Evolutionary conservation across 2,797 vertebrate genomes (phyloP).

Genomic region (Perodicticus potto): DNA sequence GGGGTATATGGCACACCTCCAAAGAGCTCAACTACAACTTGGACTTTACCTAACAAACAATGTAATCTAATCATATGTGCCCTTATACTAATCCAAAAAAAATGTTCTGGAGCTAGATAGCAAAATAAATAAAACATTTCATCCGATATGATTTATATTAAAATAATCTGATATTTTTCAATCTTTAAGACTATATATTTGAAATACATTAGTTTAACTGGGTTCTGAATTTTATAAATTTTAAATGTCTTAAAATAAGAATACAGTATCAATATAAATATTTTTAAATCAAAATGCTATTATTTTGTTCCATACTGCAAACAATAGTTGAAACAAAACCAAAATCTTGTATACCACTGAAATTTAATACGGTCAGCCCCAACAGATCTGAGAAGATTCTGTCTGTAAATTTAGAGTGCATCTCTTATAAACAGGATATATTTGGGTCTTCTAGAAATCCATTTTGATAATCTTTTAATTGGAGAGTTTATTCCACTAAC

Average conservation of each 20-base stretch:
- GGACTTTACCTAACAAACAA: too few species aligned
- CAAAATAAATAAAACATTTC: not conserved
- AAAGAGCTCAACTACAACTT: too few species aligned
- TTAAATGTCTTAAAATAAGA: slow-evolving; percentile 41
- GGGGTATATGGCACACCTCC: too few species aligned
- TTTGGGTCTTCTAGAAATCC: slow-evolving; percentile 20
- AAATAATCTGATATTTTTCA: slow-evolving; percentile 2
- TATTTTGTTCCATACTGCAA: slow-evolving; percentile 14
- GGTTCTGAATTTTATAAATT: slow-evolving; percentile 44
- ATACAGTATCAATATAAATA: not conserved
- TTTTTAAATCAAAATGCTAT: slow-evolving; percentile 36
- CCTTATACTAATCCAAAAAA: too few species aligned
- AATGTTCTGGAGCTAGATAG: too few species aligned
- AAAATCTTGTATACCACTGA: not conserved
- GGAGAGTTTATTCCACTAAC: slow-evolving; percentile 9
- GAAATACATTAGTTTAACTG: not conserved
- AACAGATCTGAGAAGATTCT: slow-evolving; percentile 10
- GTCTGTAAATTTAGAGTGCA: not conserved
- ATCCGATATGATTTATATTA: slow-evolving; percentile 36
- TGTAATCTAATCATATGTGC: too few species aligned
- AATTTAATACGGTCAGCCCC: not conserved
- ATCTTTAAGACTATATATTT: not conserved
- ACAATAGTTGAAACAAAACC: slow-evolving; percentile 45
- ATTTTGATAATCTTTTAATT: slow-evolving; percentile 17
- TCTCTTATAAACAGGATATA: not conserved